Evolutionary conservation across 2,888 invertebrate genomes (phyloP), one percentile per base, ranked within the genome.

Genomic region (Koerneria pararmatus): DNA sequence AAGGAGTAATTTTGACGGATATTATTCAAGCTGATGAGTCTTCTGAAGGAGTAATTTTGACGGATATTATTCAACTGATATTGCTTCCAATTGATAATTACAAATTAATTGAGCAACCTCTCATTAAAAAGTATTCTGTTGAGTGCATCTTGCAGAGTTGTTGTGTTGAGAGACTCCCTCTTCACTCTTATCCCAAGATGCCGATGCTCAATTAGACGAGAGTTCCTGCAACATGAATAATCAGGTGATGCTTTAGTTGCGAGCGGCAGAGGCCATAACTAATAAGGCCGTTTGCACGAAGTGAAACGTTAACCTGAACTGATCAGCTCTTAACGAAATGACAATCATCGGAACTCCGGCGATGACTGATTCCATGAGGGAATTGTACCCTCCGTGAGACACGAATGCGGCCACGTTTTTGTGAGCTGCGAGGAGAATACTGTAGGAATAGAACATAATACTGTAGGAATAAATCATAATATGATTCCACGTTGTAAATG

Each of bases 351-450:
- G 60, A 60, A 49, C 49, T 11, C 31, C 60, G 3, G 48, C 34
- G 19, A 31, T 48, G 24, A 60, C 49, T 8, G 48, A 46, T 48
- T 60, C 60, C 3, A 46, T 49, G 19, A 60, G 4, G 1, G 60
- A 60, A 48, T 60, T 60, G 60, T 60, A 60, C 4, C 60, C 60
- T 15, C 48, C 48, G 48, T 60, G 60, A 32, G 60, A 48, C 22
- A 60, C 34, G 60, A 60, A 60, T n/a, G 60, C 60, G 4, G 49
- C 60, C 48, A 60, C 60, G 46, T 60, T 60, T 2, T 60, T 49
- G 60, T 48, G 27, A 1, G 35, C 60, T 60, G 48, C 31, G 49
- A 27, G n/a, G n/a, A n/a, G n/a, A n/a, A n/a, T n/a, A n/a, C n/a
- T n/a, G n/a, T n/a, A n/a, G n/a, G n/a, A n/a, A n/a, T n/a, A n/a